Evolutionary conservation across 2,797 vertebrate genomes (phyloP).

Genomic region (Australoheros facetus): DNA sequence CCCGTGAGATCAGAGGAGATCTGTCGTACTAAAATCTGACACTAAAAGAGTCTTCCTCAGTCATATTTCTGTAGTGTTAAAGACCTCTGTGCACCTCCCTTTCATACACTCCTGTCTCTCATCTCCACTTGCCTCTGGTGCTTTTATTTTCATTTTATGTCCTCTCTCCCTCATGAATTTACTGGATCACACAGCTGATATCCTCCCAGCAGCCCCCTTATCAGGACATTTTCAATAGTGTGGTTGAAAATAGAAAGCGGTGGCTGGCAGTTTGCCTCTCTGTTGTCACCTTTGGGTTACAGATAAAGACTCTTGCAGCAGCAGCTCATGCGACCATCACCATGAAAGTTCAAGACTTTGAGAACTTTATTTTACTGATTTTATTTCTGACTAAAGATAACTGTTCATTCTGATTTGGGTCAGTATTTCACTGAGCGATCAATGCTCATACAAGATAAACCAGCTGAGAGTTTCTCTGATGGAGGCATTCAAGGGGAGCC

Average conservation of each 20-base stretch:
- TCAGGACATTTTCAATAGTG: slow-evolving; percentile 53
- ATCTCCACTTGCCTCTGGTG: slow-evolving; percentile 40
- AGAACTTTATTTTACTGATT: slow-evolving; percentile 33
- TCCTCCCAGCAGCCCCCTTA: slow-evolving; percentile 54
- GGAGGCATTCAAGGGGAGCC: background rate
- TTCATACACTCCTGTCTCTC: slow-evolving; percentile 56
- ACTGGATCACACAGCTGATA: slow-evolving; percentile 48
- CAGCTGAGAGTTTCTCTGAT: background rate
- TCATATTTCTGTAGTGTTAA: slow-evolving; percentile 40
- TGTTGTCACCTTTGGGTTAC: slow-evolving; percentile 52
- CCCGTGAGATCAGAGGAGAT: slow-evolving; percentile 29
- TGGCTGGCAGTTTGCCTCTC: slow-evolving; percentile 35
- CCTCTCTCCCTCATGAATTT: slow-evolving; percentile 50
- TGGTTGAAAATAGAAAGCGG: slow-evolving; percentile 52
- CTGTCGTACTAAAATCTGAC: slow-evolving; percentile 20
- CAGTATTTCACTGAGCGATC: background rate
- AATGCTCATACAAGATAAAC: background rate
- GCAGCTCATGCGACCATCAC: slow-evolving; percentile 15
- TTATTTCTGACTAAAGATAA: slow-evolving; percentile 13
- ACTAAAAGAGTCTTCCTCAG: slow-evolving; percentile 31
- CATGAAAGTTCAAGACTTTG: slow-evolving; percentile 1
- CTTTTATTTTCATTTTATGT: slow-evolving; percentile 61
- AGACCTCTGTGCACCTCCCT: slow-evolving; percentile 45
- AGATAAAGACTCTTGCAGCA: slow-evolving; percentile 30
- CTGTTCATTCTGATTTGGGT: background rate